phyloP scores from a whole-genome alignment of 1,140 invertebrate genomes.

The Trichonephila clavata region DNA sequence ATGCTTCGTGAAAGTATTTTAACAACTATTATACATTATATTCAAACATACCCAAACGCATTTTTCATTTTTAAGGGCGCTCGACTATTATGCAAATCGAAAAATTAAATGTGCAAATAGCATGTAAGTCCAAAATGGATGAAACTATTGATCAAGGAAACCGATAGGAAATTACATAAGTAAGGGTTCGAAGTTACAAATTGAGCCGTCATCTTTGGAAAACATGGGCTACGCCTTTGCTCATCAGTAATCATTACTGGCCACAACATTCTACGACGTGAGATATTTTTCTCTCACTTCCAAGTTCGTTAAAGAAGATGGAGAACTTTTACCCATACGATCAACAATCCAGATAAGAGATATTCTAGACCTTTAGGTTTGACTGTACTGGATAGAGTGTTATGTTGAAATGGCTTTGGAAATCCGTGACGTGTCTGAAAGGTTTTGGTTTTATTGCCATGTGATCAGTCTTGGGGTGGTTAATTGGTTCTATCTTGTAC shows the following conservation, averaged over 20 bases:
- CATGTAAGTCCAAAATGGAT: background rate
- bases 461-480: background rate
- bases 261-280: background rate
- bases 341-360: background rate
- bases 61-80: too few relatives aligned
- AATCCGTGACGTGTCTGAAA: background rate
- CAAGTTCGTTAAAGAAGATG: background rate
- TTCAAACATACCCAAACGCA: too few relatives aligned
- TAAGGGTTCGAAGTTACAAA: conserved; percentile 8
- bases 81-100: background rate
- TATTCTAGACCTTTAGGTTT: too few relatives aligned
- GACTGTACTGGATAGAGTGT: too few relatives aligned
- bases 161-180: background rate
- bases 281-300: background rate
- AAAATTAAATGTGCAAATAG: background rate
- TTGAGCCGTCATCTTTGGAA: background rate
- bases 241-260: conserved; percentile 28
- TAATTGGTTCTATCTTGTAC: background rate
- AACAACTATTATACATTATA: too few relatives aligned
- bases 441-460: background rate
- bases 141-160: background rate
- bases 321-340: conserved; percentile 20
- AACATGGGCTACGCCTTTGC: background rate
- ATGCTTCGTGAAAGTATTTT: too few relatives aligned
- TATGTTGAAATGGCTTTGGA: background rate